Conservation (phyloP, 2,888 invertebrate species). For the Habrosyne pyritoides region DNA sequence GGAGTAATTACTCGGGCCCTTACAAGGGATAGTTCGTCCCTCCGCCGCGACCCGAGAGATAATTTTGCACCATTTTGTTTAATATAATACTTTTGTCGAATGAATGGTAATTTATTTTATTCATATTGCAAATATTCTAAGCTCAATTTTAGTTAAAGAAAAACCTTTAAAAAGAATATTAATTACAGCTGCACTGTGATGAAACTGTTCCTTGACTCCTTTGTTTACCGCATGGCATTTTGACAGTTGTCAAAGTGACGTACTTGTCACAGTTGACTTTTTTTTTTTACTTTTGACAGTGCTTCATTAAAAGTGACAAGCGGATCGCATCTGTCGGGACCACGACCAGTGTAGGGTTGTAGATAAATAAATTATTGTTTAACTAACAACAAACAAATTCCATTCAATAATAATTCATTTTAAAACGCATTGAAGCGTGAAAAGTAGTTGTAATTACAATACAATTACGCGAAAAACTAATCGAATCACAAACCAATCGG, state of each 20-base stretch:
- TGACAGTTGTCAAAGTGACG: constrained; percentile 11
- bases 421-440: constrained; percentile 27
- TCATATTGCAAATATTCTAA: too few relatives aligned
- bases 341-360: constrained; percentile 27
- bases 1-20: constrained; percentile 57
- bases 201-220: background rate
- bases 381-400: background rate
- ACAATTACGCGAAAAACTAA: constrained; percentile 70
- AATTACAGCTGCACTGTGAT: background rate
- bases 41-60: constrained; percentile 28
- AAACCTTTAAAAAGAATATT: background rate
- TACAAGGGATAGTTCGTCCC: constrained; percentile 48
- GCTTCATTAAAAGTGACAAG: constrained; percentile 4
- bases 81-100: constrained; percentile 6
- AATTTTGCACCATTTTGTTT: constrained; percentile 32
- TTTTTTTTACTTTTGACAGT: constrained; percentile 4
- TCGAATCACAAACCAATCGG: constrained; percentile 78
- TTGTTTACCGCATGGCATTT: background rate
- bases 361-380: constrained; percentile 35
- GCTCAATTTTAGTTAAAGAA: background rate
- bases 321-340: background rate
- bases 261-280: constrained; percentile 26
- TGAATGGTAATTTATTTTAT: background rate
- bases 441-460: constrained; percentile 39
- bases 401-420: constrained; percentile 13